A percentile compares a stretch with the other conserved stretches of the same genome.
Evolutionary conservation across 2,113 vertebrate genomes (phyloP).

Genomic region (Nannobrachium achirus): DNA sequence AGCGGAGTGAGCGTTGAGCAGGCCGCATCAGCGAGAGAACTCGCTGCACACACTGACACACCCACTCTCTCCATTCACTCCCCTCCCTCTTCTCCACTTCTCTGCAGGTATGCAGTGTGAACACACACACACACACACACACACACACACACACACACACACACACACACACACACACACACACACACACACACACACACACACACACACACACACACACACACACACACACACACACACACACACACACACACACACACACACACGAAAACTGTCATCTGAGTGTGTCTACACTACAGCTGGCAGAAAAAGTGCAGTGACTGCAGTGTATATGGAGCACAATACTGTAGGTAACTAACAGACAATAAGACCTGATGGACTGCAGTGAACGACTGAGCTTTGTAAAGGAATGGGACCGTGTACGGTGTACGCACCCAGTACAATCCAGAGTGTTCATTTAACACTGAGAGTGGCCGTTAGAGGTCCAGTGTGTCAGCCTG

Average conservation of each 20-base stretch:
- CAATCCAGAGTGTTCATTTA: slow-evolving; percentile 34
- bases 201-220: slow-evolving; percentile 21
- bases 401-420: too few species aligned
- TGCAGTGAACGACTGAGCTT: too few species aligned
- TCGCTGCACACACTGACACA: not conserved
- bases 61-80: slow-evolving; percentile 9
- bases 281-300: too few species aligned
- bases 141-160: not conserved
- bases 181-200: slow-evolving; percentile 4
- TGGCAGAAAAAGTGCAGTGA: too few species aligned
- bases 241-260: slow-evolving; percentile 12
- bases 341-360: too few species aligned
- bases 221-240: not conserved
- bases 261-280: slow-evolving; percentile 7
- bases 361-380: too few species aligned
- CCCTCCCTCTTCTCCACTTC: not conserved
- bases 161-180: not conserved
- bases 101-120: not conserved
- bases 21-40: not conserved
- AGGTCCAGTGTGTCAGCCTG: slow-evolving; percentile 11
- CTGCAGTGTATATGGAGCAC: too few species aligned
- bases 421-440: slow-evolving; percentile 34
- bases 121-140: not conserved
- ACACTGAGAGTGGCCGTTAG: too few species aligned
- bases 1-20: not conserved